Evolutionary conservation across 2,113 vertebrate genomes (phyloP).

Genomic region (Elachura formosa): DNA sequence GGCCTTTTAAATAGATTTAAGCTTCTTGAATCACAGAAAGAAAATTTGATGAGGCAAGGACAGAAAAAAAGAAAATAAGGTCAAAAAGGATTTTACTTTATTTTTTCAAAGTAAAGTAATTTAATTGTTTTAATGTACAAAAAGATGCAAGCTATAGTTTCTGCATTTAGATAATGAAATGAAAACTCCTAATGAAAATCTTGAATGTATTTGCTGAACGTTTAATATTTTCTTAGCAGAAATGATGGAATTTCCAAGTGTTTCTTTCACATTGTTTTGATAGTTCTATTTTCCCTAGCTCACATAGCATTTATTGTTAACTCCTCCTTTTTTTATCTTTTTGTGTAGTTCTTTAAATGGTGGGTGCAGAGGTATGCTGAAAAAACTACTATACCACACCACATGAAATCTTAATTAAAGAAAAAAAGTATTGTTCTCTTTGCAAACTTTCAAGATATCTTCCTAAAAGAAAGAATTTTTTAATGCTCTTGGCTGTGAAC

Average conservation of each 20-base stretch:
- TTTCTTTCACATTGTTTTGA: background rate
- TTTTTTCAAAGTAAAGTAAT: background rate
- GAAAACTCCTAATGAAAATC: background rate
- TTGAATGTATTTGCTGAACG: background rate
- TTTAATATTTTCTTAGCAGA: background rate
- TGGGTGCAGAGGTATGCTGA: background rate
- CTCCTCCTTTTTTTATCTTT: background rate
- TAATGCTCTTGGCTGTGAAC: background rate
- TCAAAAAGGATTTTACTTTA: background rate
- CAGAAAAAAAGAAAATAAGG: background rate
- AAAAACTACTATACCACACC: background rate
- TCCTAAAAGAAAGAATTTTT: background rate
- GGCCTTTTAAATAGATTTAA: background rate
- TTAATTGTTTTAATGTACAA: background rate
- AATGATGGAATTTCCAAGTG: background rate
- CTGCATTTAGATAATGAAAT: background rate
- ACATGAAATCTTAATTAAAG: background rate
- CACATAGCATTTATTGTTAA: background rate
- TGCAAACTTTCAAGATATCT: background rate
- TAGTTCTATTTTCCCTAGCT: background rate
- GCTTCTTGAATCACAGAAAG: background rate
- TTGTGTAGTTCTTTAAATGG: background rate
- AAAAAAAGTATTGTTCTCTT: background rate
- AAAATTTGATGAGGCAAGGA: background rate
- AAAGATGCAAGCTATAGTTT: background rate